Conservation (phyloP, 2,113 vertebrate species). For the Salvelinus fontinalis region DNA sequence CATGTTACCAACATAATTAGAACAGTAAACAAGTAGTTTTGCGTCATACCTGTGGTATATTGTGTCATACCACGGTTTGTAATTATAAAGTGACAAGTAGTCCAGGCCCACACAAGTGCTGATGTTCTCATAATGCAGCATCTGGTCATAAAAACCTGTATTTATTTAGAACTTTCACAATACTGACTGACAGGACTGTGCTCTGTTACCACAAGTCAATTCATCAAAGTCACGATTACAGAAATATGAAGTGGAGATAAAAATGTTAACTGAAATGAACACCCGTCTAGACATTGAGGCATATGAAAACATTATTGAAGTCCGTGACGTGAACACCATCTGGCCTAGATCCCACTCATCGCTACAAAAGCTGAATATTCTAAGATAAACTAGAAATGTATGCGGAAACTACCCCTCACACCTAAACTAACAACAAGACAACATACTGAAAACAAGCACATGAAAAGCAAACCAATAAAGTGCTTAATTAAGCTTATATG, state of each 20-base stretch:
- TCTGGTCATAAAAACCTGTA: slow-evolving; percentile 24
- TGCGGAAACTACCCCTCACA: neutral
- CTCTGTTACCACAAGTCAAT: slow-evolving; percentile 22
- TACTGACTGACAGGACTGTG: slow-evolving; percentile 44
- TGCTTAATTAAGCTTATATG: slow-evolving; percentile 11
- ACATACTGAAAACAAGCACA: neutral
- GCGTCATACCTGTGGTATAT: too few relatives aligned
- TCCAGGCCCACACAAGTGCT: slow-evolving; percentile 34
- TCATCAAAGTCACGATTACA: slow-evolving; percentile 9
- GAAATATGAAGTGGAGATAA: slow-evolving; percentile 10
- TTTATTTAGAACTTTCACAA: slow-evolving; percentile 28
- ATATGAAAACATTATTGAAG: neutral
- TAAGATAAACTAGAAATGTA: slow-evolving; percentile 12
- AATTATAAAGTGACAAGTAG: neutral
- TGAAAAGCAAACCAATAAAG: slow-evolving; percentile 16
- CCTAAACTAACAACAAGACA: neutral
- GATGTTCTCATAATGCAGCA: slow-evolving; percentile 4
- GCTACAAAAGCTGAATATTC: slow-evolving; percentile 25
- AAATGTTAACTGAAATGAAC: neutral
- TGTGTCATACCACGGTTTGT: neutral
- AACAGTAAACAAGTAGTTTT: too few relatives aligned
- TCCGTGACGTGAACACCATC: slow-evolving; percentile 4
- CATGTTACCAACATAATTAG: too few relatives aligned
- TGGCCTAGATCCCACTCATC: slow-evolving; percentile 9
- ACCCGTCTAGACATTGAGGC: too few relatives aligned